Evolutionary conservation across 1,140 invertebrate genomes (phyloP).

Genomic region (Neodiprion lecontei): DNA sequence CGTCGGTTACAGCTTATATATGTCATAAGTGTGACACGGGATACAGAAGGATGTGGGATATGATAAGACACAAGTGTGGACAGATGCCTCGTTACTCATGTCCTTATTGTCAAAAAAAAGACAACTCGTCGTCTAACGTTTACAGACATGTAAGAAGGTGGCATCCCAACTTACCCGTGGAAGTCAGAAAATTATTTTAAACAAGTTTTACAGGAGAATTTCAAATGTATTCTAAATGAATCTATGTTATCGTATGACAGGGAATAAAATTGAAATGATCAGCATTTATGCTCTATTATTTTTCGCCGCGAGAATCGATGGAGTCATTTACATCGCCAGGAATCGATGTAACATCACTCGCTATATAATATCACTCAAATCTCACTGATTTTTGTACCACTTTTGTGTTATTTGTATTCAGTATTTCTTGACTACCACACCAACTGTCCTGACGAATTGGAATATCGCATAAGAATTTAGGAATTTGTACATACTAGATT

Average conservation of each 20-base stretch:
- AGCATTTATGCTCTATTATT: background rate
- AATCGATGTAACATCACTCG: background rate
- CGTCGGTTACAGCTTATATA: slow-evolving; percentile 36
- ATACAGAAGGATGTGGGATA: slow-evolving; percentile 55
- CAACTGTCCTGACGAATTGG: background rate
- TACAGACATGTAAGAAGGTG: slow-evolving; percentile 56
- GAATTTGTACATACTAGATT: too few relatives aligned
- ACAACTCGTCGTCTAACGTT: slow-evolving; percentile 49
- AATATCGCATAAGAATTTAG: background rate
- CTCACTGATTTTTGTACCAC: background rate
- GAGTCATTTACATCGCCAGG: too few relatives aligned
- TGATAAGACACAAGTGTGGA: slow-evolving; percentile 52
- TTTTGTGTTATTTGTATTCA: background rate
- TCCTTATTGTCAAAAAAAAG: slow-evolving; percentile 51
- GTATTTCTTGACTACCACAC: background rate
- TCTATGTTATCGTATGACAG: too few relatives aligned
- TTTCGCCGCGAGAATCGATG: background rate
- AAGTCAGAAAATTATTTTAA: slow-evolving; percentile 41
- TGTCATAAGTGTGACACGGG: slow-evolving; percentile 43
- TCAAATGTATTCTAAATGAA: too few relatives aligned
- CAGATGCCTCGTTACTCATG: slow-evolving; percentile 53
- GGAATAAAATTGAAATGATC: too few relatives aligned
- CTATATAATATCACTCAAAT: background rate
- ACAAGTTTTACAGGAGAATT: background rate
- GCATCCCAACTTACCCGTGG: slow-evolving; percentile 45